phyloP scores from a whole-genome alignment of 2,797 vertebrate species.

The Enteromius argenteus region DNA sequence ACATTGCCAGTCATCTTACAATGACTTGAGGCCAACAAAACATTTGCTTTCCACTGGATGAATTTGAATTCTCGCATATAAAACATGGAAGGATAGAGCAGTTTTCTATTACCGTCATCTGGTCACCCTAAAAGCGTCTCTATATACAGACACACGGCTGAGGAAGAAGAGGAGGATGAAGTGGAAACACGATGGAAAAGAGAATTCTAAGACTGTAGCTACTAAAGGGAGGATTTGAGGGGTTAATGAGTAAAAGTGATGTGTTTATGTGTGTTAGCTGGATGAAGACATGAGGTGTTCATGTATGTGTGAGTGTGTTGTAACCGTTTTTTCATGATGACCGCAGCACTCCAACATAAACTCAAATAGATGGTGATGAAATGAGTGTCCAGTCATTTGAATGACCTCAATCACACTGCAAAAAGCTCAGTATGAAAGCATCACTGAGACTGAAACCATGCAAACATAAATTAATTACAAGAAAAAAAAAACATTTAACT shows the following conservation, averaged over 20 bases:
- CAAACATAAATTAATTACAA: neutral
- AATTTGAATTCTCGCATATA: neutral
- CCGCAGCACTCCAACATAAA: constrained; percentile 21
- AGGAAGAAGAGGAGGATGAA: constrained; percentile 1
- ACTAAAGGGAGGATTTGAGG: neutral
- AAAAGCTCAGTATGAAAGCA: neutral
- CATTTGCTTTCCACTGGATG: neutral
- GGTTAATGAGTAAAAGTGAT: neutral
- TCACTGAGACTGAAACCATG: constrained; percentile 20
- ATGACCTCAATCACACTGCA: neutral
- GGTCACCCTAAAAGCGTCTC: neutral
- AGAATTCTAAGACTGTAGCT: neutral
- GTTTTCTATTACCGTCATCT: neutral
- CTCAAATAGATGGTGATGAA: constrained; percentile 36
- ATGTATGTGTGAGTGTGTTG: constrained; percentile 5
- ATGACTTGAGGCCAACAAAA: neutral
- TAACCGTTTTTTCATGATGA: neutral
- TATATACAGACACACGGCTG: neutral
- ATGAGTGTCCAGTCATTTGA: constrained; percentile 16
- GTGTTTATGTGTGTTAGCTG: neutral
- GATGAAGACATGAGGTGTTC: constrained; percentile 12
- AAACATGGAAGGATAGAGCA: neutral
- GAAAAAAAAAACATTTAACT: neutral
- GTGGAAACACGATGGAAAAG: neutral
- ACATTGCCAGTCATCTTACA: neutral